Percentiles rank a stretch among this genome's conserved stretches.
These are phyloP conservation scores for Drosophila suboccidentalis DNA, from an alignment of 2,888 invertebrate species.

Conservation along the genomic window DNA sequence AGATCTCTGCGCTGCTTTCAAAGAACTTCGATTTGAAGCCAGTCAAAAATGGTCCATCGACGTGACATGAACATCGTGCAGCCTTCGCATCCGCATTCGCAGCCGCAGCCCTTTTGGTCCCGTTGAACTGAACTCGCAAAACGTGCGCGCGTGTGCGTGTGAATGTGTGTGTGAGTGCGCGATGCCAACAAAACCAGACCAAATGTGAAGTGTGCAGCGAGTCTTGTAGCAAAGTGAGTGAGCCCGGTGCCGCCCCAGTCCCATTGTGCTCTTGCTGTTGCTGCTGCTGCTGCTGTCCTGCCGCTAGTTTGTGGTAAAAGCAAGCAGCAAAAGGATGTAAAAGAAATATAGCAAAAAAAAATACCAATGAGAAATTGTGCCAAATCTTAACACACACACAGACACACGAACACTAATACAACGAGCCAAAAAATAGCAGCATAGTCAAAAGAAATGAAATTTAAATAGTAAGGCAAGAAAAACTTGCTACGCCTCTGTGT, in stretches of 20 bases:
- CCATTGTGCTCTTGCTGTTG: constrained; percentile 31
- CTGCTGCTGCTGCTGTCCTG: constrained; percentile 31
- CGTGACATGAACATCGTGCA: constrained; percentile 77
- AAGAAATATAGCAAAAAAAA: constrained; percentile 18
- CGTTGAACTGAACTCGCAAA: constrained; percentile 60
- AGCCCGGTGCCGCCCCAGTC: constrained; percentile 16
- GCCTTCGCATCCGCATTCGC: constrained; percentile 78
- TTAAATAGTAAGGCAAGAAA: constrained; percentile 60
- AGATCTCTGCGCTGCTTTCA: constrained; percentile 55
- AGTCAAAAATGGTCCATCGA: constrained; percentile 86
- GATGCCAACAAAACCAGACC: constrained; percentile 51
- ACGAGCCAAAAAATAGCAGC: constrained; percentile 14
- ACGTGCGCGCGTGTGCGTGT: constrained; percentile 39
- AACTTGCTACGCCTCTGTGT: constrained; percentile 25
- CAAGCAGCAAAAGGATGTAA: constrained; percentile 30
- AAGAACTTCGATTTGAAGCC: constrained; percentile 70
- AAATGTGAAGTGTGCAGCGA: constrained; percentile 49
- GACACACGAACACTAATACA: constrained; percentile 1
- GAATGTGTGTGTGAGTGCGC: constrained; percentile 28
- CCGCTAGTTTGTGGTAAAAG: constrained; percentile 52
- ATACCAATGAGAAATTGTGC: constrained; percentile 23
- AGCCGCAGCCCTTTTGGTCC: constrained; percentile 49
- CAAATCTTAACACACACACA: constrained; percentile 30
- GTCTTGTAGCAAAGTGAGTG: constrained; percentile 38
- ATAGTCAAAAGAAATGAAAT: constrained; percentile 41